A percentile compares a stretch with the other conserved stretches of the same genome.
These are phyloP conservation scores for Barbus barbus DNA, from an alignment of 2,113 vertebrate genomes.

Conservation along the genomic window DNA sequence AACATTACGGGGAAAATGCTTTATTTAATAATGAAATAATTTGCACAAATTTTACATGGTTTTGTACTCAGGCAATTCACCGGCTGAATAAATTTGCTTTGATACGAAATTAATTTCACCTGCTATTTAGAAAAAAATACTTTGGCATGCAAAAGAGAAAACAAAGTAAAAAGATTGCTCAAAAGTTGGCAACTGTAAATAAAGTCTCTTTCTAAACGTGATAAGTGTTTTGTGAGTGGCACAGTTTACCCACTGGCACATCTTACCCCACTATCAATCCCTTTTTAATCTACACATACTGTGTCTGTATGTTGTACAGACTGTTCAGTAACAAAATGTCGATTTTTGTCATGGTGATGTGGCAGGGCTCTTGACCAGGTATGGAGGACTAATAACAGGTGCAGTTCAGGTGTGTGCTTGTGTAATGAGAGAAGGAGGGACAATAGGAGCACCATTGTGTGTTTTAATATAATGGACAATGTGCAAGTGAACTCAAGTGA, in stretches of 20 bases:
- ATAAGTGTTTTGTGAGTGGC: not conserved
- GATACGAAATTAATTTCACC: not conserved
- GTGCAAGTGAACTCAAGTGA: constrained; percentile 30
- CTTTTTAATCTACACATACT: not conserved
- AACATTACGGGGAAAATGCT: not conserved
- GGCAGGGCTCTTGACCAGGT: constrained; percentile 25
- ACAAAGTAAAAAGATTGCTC: not conserved
- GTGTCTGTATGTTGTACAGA: not conserved
- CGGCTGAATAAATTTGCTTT: not conserved
- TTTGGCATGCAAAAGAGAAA: not conserved
- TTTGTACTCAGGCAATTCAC: not conserved
- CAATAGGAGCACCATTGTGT: constrained; percentile 43
- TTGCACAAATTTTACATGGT: not conserved
- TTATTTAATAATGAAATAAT: not conserved
- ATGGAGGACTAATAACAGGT: constrained; percentile 11
- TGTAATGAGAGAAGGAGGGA: constrained; percentile 50
- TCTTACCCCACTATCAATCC: not conserved
- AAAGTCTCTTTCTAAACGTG: not conserved
- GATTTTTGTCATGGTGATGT: constrained; percentile 14
- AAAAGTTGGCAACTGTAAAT: not conserved
- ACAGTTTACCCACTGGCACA: not conserved
- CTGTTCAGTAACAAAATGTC: not conserved
- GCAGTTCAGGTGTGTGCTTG: constrained; percentile 18
- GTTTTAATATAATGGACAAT: constrained; percentile 21
- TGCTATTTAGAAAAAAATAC: not conserved